A percentile compares a stretch with the other conserved stretches of the same genome.
These are phyloP conservation scores for Brachionus rubens DNA, from an alignment of 1,140 invertebrate species.

Conservation along the genomic window DNA sequence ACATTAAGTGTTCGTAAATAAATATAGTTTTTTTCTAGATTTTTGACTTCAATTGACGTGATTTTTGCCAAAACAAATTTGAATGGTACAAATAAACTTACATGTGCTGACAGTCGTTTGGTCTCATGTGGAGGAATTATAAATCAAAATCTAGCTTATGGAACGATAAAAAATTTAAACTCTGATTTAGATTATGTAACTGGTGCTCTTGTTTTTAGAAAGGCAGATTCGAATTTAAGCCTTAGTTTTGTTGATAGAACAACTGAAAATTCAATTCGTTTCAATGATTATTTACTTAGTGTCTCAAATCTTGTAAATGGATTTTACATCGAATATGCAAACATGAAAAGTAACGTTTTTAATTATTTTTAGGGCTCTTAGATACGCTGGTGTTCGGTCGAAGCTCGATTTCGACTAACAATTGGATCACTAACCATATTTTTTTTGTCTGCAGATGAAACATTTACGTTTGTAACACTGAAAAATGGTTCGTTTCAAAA, in stretches of 20 bases:
- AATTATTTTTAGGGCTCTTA: too few species aligned
- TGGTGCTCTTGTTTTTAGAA: neutral
- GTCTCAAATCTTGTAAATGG: constrained; percentile 4
- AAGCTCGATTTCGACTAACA: too few species aligned
- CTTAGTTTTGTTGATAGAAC: neutral
- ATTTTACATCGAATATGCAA: constrained; percentile 13
- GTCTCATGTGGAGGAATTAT: neutral
- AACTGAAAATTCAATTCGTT: neutral
- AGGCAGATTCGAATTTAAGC: neutral
- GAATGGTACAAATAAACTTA: neutral
- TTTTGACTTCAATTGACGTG: neutral
- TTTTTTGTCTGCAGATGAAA: neutral
- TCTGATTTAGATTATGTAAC: neutral
- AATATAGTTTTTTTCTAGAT: neutral
- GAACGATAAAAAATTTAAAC: neutral
- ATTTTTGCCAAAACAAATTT: constrained; percentile 12
- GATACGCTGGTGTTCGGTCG: too few species aligned
- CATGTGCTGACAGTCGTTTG: neutral
- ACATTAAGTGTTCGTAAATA: too few species aligned
- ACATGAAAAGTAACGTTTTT: constrained; percentile 8
- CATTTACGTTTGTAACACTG: neutral
- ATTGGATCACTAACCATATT: too few species aligned
- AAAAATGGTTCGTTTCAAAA: constrained; percentile 29
- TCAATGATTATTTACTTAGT: neutral
- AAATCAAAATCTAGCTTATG: neutral